Evolutionary conservation across 2,113 vertebrate genomes (phyloP), one percentile per base, ranked within the genome.

Genomic region (Nettapus auritus): DNA sequence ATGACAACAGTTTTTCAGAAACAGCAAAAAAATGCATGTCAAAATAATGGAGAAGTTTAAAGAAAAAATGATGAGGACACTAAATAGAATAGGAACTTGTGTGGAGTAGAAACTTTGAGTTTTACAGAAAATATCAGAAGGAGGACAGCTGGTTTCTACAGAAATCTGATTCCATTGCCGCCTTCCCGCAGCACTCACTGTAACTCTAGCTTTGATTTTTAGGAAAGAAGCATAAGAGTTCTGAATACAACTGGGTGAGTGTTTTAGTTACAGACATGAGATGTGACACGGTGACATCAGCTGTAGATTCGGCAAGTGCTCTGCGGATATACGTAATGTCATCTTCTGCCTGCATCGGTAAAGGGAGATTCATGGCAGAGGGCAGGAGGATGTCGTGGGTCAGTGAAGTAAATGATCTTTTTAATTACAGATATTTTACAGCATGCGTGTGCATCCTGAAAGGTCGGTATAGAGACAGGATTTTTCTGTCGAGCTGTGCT

Each of bases 1-100:
- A 92, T 46, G 80, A 92, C 62, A 94, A 62, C 74, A 90, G 56
- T 83, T 94, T 88, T 91, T 94, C n/a, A 69, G 42, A 28, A 56
- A 59, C 11, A 15, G 23, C 64, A 56, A 55, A 36, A 36, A 25
- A 68, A 38, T 29, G 8, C 12, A 31, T 56, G 70, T 44, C 68
- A 63, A 93, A 85, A 84, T 74, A n/a, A 2, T 67, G 67, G 10
- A 33, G 48, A 33, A 81, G 28, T 31, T 28, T 0, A 2, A 77
- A 34, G 66, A 11, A 52, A 56, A 75, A 57, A 38, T 6, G 17
- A 63, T 80, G 15, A 13, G 33, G 31, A 14, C 34, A 29, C 17
- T 44, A 26, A 38, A 40, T 57, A 34, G 85, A 84, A 57, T 8
- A 56, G 11, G 17, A n/a, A 12, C 21, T 67, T 52, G 5, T 42